Conservation (phyloP, 2,113 vertebrate species). For the Pachyramphus minor region DNA sequence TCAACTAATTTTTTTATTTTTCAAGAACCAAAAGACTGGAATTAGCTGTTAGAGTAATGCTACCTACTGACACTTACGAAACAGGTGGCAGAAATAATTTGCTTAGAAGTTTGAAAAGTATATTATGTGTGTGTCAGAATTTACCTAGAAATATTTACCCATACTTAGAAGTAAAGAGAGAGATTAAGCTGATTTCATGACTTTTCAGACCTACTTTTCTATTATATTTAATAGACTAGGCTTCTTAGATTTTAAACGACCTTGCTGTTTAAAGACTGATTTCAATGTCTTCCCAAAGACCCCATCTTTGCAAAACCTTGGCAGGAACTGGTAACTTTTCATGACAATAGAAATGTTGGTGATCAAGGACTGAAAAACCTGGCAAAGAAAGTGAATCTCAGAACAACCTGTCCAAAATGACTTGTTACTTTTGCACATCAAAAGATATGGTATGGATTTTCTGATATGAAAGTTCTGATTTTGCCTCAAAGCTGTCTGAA, state of each 20-base stretch:
- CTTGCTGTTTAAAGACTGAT: neutral
- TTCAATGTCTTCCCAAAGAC: neutral
- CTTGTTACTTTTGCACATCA: neutral
- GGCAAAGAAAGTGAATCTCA: neutral
- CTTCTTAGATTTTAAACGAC: neutral
- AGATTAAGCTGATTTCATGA: neutral
- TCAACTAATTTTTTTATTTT: neutral
- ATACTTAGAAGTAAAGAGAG: neutral
- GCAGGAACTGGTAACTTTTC: neutral
- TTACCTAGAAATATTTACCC: neutral
- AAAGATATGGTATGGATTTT: neutral
- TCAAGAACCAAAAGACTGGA: neutral
- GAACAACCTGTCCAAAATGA: neutral
- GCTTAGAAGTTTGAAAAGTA: neutral
- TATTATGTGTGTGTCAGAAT: neutral
- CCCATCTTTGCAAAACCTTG: neutral
- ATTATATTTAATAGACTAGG: neutral
- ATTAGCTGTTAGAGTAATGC: neutral
- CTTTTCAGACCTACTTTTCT: neutral
- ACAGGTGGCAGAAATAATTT: neutral
- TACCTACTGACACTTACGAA: neutral
- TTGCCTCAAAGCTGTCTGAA: neutral
- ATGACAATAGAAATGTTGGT: neutral
- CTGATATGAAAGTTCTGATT: neutral
- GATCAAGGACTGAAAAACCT: neutral